Evolutionary conservation across 2,888 invertebrate genomes (phyloP).

Genomic region (Macropis europaea): DNA sequence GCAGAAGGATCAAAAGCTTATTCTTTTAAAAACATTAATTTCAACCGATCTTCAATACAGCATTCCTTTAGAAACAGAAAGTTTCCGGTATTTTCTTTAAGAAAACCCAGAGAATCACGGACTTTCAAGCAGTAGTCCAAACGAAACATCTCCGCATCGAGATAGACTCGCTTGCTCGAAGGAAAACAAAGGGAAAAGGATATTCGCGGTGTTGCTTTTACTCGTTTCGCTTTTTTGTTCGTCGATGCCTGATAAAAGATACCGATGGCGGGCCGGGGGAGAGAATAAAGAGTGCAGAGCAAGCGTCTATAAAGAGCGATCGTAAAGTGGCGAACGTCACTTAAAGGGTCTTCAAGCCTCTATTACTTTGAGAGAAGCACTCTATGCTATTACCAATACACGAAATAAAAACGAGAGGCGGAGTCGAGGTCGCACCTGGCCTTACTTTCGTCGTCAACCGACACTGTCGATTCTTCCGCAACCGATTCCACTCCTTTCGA

Average conservation of each 20-base stretch:
- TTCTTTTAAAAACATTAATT: too few relatives aligned
- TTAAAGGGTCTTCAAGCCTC: slow-evolving; percentile 66
- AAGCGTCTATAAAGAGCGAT: slow-evolving; percentile 51
- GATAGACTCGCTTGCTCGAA: background rate
- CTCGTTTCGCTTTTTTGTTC: background rate
- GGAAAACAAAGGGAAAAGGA: slow-evolving; percentile 8
- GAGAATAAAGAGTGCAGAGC: slow-evolving; percentile 11
- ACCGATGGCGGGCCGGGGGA: slow-evolving; percentile 20
- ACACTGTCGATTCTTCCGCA: slow-evolving; percentile 26
- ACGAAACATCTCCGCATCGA: too few relatives aligned
- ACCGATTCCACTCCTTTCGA: slow-evolving; percentile 25
- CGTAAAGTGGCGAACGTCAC: slow-evolving; percentile 67
- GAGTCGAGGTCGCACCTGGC: slow-evolving; percentile 28
- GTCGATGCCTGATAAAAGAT: slow-evolving; percentile 29
- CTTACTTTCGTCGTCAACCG: slow-evolving; percentile 40
- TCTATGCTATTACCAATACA: slow-evolving; percentile 71
- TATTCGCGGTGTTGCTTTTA: background rate
- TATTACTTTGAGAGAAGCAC: slow-evolving; percentile 70
- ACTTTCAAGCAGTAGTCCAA: too few relatives aligned
- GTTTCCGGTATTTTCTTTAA: too few relatives aligned
- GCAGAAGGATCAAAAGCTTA: too few relatives aligned
- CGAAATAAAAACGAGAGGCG: slow-evolving; percentile 56
- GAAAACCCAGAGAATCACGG: too few relatives aligned
- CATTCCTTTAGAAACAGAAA: too few relatives aligned
- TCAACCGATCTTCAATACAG: too few relatives aligned